Conservation (phyloP, 2,888 invertebrate species). For the Sclerodermus sp. region DNA sequence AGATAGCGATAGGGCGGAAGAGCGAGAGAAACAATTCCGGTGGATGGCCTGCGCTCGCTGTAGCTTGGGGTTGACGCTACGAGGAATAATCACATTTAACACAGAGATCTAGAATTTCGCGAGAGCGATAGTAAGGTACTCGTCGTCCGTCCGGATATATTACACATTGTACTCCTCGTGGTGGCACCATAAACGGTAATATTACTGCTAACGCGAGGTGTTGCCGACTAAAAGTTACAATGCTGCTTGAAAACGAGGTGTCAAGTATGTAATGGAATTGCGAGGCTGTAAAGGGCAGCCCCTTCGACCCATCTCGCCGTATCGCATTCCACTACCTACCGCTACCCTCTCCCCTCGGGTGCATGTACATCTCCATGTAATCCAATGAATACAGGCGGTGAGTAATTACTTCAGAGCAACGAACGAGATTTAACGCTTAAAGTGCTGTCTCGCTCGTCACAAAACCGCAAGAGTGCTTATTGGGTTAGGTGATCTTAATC, state of each 20-base stretch:
- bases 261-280: constrained; percentile 23
- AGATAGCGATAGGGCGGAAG: background rate
- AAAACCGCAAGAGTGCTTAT: background rate
- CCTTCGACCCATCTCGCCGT: constrained; percentile 21
- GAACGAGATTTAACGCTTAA: constrained; percentile 7
- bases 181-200: constrained; percentile 24
- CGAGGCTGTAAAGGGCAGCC: constrained; percentile 11
- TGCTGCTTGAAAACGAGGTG: constrained; percentile 17
- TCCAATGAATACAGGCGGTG: constrained; percentile 9
- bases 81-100: constrained; percentile 41
- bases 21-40: constrained; percentile 7
- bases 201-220: constrained; percentile 18
- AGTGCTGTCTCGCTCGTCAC: constrained; percentile 9
- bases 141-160: constrained; percentile 21
- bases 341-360: background rate
- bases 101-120: constrained; percentile 16
- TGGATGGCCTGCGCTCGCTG: constrained; percentile 17
- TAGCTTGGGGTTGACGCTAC: too few species aligned
- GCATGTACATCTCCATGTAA: constrained; percentile 4
- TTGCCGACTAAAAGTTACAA: constrained; percentile 16
- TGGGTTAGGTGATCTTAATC: too few species aligned
- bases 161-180: constrained; percentile 30
- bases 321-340: constrained; percentile 9
- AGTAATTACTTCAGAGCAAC: constrained; percentile 14
- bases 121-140: constrained; percentile 18